phyloP scores from a whole-genome alignment of 2,113 vertebrate species.

The Charina bottae region DNA sequence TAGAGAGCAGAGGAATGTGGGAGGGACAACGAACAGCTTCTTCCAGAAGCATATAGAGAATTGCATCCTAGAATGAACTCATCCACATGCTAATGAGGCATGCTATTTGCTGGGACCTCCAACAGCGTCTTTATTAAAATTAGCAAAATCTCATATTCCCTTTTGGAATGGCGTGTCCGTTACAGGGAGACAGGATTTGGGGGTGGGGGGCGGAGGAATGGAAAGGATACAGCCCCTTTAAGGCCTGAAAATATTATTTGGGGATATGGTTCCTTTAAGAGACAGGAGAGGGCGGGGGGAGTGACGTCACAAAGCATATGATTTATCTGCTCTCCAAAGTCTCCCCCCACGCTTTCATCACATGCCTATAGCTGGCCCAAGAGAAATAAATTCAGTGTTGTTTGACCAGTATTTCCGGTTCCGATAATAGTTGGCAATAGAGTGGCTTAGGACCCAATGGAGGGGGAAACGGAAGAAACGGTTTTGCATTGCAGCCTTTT shows the following conservation, averaged over 20 bases:
- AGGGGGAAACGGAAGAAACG: not conserved
- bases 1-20: no score
- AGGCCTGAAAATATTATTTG: not conserved
- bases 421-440: not conserved
- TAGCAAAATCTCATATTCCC: no score
- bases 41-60: no score
- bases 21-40: no score
- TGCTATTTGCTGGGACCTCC: no score
- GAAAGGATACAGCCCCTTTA: not conserved
- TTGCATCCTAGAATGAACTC: no score
- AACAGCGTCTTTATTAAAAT: no score
- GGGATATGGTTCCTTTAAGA: not conserved
- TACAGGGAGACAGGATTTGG: no score
- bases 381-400: accelerated
- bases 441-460: not conserved
- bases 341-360: not conserved
- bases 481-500: not conserved
- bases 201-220: no score
- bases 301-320: not conserved
- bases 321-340: not conserved
- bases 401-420: not conserved
- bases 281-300: not conserved
- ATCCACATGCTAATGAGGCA: no score
- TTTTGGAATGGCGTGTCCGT: no score
- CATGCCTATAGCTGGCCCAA: not conserved